Evolutionary conservation across 2,113 vertebrate genomes (phyloP).

Genomic region (Labeo catla): DNA sequence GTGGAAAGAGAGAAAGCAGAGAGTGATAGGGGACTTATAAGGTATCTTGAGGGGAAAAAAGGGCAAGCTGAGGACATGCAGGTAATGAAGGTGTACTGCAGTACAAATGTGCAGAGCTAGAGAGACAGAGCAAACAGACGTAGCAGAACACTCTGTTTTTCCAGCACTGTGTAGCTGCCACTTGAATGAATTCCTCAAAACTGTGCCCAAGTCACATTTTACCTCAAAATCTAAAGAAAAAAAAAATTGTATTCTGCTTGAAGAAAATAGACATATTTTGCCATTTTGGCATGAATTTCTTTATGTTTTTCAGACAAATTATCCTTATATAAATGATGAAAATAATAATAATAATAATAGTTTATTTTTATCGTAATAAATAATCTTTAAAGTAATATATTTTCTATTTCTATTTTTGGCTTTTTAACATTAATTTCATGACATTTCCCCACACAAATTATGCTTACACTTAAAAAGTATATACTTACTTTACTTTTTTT

Average conservation of each 20-base stretch:
- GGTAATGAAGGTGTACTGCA: not conserved
- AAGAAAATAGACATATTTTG: not conserved
- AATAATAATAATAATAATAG: no score
- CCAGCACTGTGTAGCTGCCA: not conserved
- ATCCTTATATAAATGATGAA: no score
- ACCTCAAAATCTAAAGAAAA: not conserved
- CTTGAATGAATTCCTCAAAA: not conserved
- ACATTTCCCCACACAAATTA: no score
- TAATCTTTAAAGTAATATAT: no score
- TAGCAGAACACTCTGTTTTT: not conserved
- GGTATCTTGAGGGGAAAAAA: not conserved
- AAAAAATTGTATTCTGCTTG: not conserved
- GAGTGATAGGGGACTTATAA: not conserved
- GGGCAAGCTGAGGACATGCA: not conserved
- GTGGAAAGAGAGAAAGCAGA: conserved; percentile 26
- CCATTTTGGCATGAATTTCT: not conserved
- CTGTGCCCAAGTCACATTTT: not conserved
- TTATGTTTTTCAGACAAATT: not conserved
- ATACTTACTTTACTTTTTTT: no score
- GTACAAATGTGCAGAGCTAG: not conserved
- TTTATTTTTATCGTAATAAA: no score
- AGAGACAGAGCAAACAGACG: conserved; percentile 35
- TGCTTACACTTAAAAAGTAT: no score
- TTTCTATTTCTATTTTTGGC: not conserved
- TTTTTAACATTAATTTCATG: no score